phyloP scores from a whole-genome alignment of 2,888 invertebrate species.

The Metellina segmentata region DNA sequence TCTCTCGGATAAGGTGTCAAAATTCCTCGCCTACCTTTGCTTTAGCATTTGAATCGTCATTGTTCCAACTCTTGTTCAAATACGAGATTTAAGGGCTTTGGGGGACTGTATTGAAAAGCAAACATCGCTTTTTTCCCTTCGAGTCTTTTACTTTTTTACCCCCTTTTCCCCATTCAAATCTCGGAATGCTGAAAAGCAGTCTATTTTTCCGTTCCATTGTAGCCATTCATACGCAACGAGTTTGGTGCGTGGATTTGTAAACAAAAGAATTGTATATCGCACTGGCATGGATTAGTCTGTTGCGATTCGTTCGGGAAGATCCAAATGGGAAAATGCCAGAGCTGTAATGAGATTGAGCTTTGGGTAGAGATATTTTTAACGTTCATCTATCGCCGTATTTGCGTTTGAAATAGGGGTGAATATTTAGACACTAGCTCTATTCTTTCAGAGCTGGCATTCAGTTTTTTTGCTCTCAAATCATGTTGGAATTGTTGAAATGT shows the following conservation, averaged over 20 bases:
- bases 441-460: neutral
- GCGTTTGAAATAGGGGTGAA: slow-evolving; percentile 16
- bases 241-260: slow-evolving; percentile 60
- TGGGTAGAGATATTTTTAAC: slow-evolving; percentile 62
- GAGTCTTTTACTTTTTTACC: slow-evolving; percentile 10
- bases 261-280: slow-evolving; percentile 58
- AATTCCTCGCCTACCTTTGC: slow-evolving; percentile 30
- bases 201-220: slow-evolving; percentile 66
- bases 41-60: slow-evolving; percentile 62
- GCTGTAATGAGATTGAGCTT: slow-evolving; percentile 65
- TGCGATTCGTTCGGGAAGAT: slow-evolving; percentile 1
- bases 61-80: slow-evolving; percentile 67
- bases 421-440: neutral
- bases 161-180: slow-evolving; percentile 22
- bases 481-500: no score
- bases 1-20: slow-evolving; percentile 52
- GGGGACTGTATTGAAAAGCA: slow-evolving; percentile 34
- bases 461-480: neutral
- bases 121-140: neutral
- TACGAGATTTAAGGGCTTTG: slow-evolving; percentile 70
- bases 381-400: slow-evolving; percentile 47
- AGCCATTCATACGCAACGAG: slow-evolving; percentile 19
- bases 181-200: slow-evolving; percentile 19
- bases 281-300: slow-evolving; percentile 14
- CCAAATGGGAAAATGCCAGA: slow-evolving; percentile 4